phyloP scores from a whole-genome alignment of 2,113 vertebrate genomes.

The Synodontis membranacea region DNA sequence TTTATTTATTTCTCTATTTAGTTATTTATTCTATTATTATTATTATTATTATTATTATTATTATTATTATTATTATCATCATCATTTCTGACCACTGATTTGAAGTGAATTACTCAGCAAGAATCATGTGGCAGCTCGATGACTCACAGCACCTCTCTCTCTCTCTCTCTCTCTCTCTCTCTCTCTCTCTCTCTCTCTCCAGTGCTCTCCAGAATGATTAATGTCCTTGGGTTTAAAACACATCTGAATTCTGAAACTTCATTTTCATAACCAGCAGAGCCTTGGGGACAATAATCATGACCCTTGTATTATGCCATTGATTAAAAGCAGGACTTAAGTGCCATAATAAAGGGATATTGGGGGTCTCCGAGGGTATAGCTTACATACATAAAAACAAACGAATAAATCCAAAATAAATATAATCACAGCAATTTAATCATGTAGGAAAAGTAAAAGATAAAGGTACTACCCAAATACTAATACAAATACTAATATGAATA shows the following conservation, averaged over 20 bases:
- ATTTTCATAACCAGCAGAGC: conserved; percentile 31
- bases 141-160: not conserved
- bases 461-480: not conserved
- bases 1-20: not conserved
- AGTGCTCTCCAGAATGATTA: conserved; percentile 16
- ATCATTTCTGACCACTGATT: not conserved
- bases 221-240: conserved; percentile 11
- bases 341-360: not conserved
- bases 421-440: not conserved
- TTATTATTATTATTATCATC: not conserved
- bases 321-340: conserved; percentile 5
- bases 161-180: too few relatives aligned
- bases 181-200: not conserved
- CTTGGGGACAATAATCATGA: conserved; percentile 19
- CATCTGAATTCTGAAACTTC: conserved; percentile 14
- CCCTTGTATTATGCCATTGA: conserved; percentile 28
- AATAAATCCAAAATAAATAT: not conserved
- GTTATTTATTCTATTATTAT: too few relatives aligned
- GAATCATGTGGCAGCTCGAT: not conserved
- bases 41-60: too few relatives aligned
- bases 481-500: not conserved
- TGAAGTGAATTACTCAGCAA: conserved; percentile 4
- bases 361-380: not conserved
- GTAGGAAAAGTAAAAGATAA: not conserved
- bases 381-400: not conserved